Percentiles rank a stretch among this genome's conserved stretches.
Evolutionary conservation across 2,888 invertebrate species (phyloP).

Genomic region (Patella pellucida): DNA sequence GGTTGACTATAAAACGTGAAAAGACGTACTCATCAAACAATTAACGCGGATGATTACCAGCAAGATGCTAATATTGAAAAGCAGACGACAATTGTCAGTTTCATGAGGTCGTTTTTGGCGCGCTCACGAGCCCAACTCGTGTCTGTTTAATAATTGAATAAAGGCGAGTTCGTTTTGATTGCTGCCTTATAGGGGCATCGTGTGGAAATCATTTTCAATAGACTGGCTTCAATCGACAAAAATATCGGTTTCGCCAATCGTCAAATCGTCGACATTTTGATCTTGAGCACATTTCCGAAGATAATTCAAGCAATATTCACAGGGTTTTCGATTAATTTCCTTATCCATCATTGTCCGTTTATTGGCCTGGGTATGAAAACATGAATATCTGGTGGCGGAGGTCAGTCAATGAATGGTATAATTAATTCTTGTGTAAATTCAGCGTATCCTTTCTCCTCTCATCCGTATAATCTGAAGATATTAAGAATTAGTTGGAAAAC

Average conservation of each 20-base stretch:
- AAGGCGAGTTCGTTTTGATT: too few relatives aligned
- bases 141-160: too few relatives aligned
- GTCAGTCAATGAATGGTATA: constrained; percentile 5
- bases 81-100: neutral
- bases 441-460: neutral
- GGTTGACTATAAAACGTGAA: constrained; percentile 7
- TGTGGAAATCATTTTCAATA: constrained; percentile 17
- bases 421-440: constrained; percentile 7
- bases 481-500: neutral
- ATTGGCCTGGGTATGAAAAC: constrained; percentile 13
- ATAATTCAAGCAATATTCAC: constrained; percentile 21
- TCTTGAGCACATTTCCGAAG: constrained; percentile 20
- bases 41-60: neutral
- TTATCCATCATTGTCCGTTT: constrained; percentile 17
- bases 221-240: constrained; percentile 20
- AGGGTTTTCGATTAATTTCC: constrained; percentile 21
- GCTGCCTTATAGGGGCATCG: too few relatives aligned
- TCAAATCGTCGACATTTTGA: constrained; percentile 18
- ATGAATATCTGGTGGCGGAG: constrained; percentile 19
- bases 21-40: constrained; percentile 1
- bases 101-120: constrained; percentile 4
- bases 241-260: constrained; percentile 9
- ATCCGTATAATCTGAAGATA: neutral
- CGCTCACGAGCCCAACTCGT: neutral
- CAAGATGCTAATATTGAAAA: neutral